A percentile compares a stretch with the other conserved stretches of the same genome.
Conservation (phyloP, 2,113 vertebrate genomes). For the Orcinus orca region DNA sequence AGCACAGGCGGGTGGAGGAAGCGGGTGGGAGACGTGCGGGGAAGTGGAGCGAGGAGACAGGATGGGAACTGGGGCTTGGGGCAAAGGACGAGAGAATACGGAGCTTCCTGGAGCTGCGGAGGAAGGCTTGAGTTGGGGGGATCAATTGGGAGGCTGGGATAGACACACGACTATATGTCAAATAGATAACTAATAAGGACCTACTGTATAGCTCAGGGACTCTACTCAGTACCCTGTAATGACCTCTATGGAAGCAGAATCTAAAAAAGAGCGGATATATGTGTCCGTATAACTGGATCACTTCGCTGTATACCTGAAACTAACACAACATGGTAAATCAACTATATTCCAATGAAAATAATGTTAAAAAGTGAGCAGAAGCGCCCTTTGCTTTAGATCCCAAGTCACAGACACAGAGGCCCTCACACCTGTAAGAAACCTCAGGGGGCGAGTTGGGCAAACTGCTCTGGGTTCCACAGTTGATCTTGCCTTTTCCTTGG, state of each 20-base stretch:
- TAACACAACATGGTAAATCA: not conserved
- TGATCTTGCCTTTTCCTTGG: rapidly evolving
- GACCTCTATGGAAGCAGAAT: not conserved
- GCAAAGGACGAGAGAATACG: rapidly evolving
- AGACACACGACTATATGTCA: not conserved
- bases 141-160: not conserved
- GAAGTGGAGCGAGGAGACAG: rapidly evolving
- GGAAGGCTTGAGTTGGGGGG: not conserved
- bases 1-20: not conserved
- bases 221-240: not conserved
- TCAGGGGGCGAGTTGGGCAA: rapidly evolving
- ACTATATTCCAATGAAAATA: not conserved
- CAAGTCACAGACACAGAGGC: not conserved
- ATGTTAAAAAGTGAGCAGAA: not conserved
- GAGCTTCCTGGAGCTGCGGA: not conserved
- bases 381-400: not conserved
- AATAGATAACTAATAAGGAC: not conserved
- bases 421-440: not conserved
- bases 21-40: not conserved
- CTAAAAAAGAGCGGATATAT: not conserved
- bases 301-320: not conserved
- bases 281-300: not conserved
- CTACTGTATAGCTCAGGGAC: not conserved
- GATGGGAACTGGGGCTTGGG: not conserved
- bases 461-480: rapidly evolving